Evolutionary conservation across 2,797 vertebrate genomes (phyloP).

Genomic region (Enteromius fasciolatus): DNA sequence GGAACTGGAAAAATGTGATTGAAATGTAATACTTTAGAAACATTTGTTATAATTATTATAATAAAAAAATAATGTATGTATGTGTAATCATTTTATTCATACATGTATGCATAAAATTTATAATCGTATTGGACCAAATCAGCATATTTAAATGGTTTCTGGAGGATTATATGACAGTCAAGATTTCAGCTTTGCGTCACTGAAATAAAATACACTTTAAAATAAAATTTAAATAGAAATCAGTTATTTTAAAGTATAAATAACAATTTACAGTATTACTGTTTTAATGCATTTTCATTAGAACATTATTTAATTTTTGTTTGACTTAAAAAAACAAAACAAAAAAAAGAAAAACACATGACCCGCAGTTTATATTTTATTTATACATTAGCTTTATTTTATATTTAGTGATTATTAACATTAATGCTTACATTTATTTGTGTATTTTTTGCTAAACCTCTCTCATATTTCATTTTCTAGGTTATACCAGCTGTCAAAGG

Average conservation of each 20-base stretch:
- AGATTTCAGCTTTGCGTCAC: background rate
- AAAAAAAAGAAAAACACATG: background rate
- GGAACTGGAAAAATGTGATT: background rate
- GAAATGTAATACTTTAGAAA: background rate
- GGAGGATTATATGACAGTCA: background rate
- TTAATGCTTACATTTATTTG: background rate
- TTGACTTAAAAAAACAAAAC: too few relatives aligned
- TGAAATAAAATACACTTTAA: background rate
- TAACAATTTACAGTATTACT: background rate
- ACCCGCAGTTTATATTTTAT: background rate
- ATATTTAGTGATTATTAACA: background rate
- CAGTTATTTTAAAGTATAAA: background rate
- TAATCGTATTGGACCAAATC: background rate
- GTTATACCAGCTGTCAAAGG: slow-evolving; percentile 94
- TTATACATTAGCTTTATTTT: background rate
- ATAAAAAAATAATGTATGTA: background rate
- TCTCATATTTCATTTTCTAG: slow-evolving; percentile 64
- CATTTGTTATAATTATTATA: too few relatives aligned
- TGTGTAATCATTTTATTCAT: background rate
- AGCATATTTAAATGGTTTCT: background rate
- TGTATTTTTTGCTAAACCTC: background rate
- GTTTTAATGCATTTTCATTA: background rate
- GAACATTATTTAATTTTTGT: background rate
- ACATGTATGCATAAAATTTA: background rate
- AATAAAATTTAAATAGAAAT: background rate